A percentile compares a stretch with the other conserved stretches of the same genome.
Evolutionary conservation across 2,888 invertebrate species (phyloP).

Genomic region (Venusia cambrica): DNA sequence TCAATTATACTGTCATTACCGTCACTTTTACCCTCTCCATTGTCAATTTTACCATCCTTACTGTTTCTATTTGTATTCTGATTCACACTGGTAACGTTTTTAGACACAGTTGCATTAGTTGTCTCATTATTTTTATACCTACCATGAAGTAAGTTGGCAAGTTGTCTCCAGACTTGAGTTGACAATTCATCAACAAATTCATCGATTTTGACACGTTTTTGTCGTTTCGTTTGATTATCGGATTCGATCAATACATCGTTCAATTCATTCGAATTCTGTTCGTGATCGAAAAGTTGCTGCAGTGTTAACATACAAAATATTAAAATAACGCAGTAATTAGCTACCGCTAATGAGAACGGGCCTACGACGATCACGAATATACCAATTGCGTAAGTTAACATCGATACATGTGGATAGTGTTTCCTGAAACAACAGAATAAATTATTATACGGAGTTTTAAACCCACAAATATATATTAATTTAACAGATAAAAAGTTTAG

Average conservation of each 20-base stretch:
- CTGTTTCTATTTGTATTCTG: slow-evolving; percentile 5
- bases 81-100: slow-evolving; percentile 1
- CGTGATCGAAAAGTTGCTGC: slow-evolving; percentile 13
- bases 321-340: slow-evolving; percentile 65
- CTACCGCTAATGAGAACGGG: slow-evolving; percentile 80
- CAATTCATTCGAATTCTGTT: slow-evolving; percentile 4
- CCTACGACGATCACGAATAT: slow-evolving; percentile 80
- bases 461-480: no score
- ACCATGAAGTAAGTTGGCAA: slow-evolving; percentile 1
- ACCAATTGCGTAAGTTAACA: slow-evolving; percentile 76
- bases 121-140: neutral
- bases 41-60: slow-evolving; percentile 9
- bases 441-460: no score
- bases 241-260: no score
- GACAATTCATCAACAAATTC: neutral
- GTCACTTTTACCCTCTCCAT: slow-evolving; percentile 1
- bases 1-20: no score
- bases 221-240: no score
- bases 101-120: neutral
- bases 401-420: slow-evolving; percentile 30
- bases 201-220: slow-evolving; percentile 2
- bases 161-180: neutral
- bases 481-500: no score
- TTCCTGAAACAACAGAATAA: slow-evolving; percentile 15
- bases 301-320: slow-evolving; percentile 12